A percentile compares a stretch with the other conserved stretches of the same genome.
Evolutionary conservation across 1,140 invertebrate species (phyloP).

Genomic region (Doryteuthis pealeii): DNA sequence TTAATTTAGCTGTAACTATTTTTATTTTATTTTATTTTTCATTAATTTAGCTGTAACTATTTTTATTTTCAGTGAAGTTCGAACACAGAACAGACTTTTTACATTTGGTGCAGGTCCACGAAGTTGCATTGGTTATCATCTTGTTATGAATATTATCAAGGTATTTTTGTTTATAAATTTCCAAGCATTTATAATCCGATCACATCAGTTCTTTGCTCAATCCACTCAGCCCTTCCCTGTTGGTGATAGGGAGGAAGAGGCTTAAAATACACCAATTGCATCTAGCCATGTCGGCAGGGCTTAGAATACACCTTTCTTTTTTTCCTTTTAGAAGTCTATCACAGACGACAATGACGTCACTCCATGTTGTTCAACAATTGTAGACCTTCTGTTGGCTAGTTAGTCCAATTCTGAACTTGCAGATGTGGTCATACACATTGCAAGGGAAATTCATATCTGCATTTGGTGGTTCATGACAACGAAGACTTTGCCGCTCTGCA

Average conservation of each 20-base stretch:
- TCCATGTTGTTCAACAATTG: neutral
- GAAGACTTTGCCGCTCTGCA: too few relatives aligned
- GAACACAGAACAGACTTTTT: constrained; percentile 21
- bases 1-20: too few relatives aligned
- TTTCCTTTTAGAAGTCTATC: too few relatives aligned
- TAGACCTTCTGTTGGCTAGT: too few relatives aligned
- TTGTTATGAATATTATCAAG: constrained; percentile 42
- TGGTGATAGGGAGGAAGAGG: neutral
- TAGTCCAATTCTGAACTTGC: too few relatives aligned
- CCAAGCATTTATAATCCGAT: neutral
- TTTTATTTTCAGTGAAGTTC: too few relatives aligned
- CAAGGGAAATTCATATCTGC: too few relatives aligned
- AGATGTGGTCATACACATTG: too few relatives aligned
- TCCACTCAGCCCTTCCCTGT: neutral
- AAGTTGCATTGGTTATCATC: constrained; percentile 36
- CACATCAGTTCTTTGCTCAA: neutral
- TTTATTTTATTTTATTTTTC: too few relatives aligned
- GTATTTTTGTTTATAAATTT: constrained; percentile 20
- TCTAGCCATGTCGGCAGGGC: neutral
- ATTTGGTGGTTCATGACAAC: too few relatives aligned
- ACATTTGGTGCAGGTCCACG: constrained; percentile 42
- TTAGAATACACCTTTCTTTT: neutral
- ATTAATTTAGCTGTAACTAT: too few relatives aligned
- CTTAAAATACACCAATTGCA: neutral
- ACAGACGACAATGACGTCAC: too few relatives aligned